These are phyloP conservation scores for Boloria selene DNA, from an alignment of 2,888 invertebrate species.

Conservation along the genomic window DNA sequence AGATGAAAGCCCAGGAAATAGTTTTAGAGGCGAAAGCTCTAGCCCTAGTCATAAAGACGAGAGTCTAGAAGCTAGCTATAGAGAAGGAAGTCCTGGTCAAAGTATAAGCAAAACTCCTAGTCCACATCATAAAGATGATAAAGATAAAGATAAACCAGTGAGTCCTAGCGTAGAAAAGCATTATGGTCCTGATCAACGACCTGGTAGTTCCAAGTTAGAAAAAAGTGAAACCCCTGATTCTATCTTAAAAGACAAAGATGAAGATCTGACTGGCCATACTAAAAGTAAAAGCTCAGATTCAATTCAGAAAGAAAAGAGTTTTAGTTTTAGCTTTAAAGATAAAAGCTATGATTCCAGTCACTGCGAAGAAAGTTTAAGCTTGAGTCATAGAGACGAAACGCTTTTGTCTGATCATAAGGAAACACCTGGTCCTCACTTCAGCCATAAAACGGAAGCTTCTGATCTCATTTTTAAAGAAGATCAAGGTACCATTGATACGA, in stretches of 20 bases:
- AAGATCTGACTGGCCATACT: background rate
- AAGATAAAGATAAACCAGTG: conserved; percentile 8
- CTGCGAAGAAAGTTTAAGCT: conserved; percentile 4
- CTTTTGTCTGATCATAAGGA: background rate
- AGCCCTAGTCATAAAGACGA: conserved; percentile 13
- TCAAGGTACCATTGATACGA: background rate
- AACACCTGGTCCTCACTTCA: background rate
- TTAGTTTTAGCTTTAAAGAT: conserved; percentile 19
- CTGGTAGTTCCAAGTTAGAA: background rate
- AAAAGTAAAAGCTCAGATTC: conserved; percentile 18
- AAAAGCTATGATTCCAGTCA: conserved; percentile 24
- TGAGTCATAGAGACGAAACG: conserved; percentile 3
- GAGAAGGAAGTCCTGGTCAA: conserved; percentile 24
- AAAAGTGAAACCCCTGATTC: conserved; percentile 5
- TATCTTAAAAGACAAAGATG: conserved; percentile 14
- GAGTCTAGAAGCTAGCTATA: conserved; percentile 26
- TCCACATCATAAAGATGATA: conserved; percentile 16
- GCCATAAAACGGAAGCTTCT: conserved; percentile 1
- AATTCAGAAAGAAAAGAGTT: conserved; percentile 23
- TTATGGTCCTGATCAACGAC: background rate
- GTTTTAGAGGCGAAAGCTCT: background rate
- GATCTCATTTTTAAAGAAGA: conserved; percentile 8
- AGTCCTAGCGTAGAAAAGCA: conserved; percentile 1
- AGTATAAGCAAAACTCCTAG: conserved; percentile 16
- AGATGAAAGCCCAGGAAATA: conserved; percentile 29